Percentiles rank a stretch among this genome's conserved stretches.
These are phyloP conservation scores for Spilogale gracilis DNA, from an alignment of 2,113 vertebrate species.

Conservation along the genomic window DNA sequence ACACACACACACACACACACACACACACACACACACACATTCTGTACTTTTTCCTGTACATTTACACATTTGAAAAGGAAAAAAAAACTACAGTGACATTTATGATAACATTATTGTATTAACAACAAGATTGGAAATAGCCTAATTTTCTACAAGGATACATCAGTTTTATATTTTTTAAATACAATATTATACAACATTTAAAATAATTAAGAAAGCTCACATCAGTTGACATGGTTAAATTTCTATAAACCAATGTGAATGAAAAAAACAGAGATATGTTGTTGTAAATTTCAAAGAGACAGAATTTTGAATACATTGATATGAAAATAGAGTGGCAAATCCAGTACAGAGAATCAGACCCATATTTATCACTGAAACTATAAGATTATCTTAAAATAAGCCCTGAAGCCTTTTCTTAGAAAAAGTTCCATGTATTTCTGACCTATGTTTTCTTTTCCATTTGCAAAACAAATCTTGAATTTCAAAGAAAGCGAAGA, in stretches of 20 bases:
- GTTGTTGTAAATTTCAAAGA: conserved; percentile 26
- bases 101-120: background rate
- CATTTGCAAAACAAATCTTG: conserved; percentile 52
- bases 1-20: too few species aligned
- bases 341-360: background rate
- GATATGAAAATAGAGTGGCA: background rate
- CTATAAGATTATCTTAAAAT: background rate
- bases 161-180: background rate
- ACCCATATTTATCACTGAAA: background rate
- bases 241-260: background rate
- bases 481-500: conserved; percentile 54
- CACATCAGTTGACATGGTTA: background rate
- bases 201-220: conserved; percentile 25
- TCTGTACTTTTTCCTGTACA: background rate
- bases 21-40: too few species aligned
- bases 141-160: background rate
- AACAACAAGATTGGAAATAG: background rate
- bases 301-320: background rate
- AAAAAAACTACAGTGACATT: background rate
- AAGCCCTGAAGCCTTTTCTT: background rate
- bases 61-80: too few species aligned
- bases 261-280: background rate
- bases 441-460: background rate
- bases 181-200: conserved; percentile 25
- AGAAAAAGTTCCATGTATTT: background rate